phyloP scores from a whole-genome alignment of 1,140 invertebrate genomes.

The Pseudomyrmex sp. region DNA sequence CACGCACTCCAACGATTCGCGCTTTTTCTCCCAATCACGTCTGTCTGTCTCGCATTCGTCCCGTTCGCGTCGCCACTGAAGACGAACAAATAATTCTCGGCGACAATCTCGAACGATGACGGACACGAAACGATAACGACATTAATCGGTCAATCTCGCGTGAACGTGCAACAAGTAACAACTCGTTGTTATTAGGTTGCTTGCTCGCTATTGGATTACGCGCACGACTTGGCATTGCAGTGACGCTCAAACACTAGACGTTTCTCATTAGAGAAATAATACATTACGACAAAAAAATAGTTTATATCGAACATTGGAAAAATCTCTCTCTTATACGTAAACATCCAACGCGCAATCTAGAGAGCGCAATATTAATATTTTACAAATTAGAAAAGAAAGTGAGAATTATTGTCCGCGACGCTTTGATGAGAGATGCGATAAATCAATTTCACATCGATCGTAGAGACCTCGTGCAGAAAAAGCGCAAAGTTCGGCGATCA shows the following conservation, averaged over 20 bases:
- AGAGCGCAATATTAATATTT: no score
- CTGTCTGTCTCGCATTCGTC: not conserved
- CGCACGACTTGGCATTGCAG: not conserved
- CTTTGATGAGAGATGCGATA: no score
- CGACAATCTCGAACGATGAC: not conserved
- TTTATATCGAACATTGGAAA: no score
- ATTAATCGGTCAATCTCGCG: not conserved
- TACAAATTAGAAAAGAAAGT: no score
- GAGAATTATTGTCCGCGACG: no score
- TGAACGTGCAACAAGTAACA: conserved; percentile 27
- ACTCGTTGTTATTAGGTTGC: not conserved
- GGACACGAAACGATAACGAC: not conserved
- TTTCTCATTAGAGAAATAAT: no score
- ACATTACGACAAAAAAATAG: no score
- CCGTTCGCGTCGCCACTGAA: not conserved
- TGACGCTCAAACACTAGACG: not conserved
- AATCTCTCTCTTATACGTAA: no score
- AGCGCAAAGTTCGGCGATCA: no score
- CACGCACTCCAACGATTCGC: not conserved
- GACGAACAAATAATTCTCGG: not conserved
- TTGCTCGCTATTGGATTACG: conserved; percentile 3
- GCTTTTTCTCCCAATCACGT: not conserved
- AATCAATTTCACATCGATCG: no score
- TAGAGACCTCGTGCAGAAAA: no score
- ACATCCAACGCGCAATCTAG: no score